Conservation (phyloP, 2,888 invertebrate species). For the Trissolcus brochymenae region DNA sequence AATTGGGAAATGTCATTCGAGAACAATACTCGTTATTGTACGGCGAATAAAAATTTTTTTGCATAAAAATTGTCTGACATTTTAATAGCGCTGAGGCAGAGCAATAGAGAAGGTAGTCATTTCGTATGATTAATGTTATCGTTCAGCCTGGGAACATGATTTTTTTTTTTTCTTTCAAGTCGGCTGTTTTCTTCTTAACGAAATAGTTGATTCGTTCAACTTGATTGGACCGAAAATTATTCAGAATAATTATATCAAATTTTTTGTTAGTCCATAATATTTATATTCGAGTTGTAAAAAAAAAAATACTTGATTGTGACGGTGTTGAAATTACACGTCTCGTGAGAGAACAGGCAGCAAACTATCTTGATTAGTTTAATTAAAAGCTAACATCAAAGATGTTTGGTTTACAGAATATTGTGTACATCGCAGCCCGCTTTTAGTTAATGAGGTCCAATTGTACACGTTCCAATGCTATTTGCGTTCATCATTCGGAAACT, state of each 20-base stretch:
- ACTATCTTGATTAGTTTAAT: too few relatives aligned
- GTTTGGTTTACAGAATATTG: too few relatives aligned
- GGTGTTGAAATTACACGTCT: too few relatives aligned
- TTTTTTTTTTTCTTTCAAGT: slow-evolving; percentile 4
- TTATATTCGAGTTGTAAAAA: too few relatives aligned
- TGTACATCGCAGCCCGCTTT: too few relatives aligned
- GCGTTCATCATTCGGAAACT: background rate
- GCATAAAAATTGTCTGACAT: slow-evolving; percentile 17
- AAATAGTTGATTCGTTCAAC: background rate
- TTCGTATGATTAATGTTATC: slow-evolving; percentile 1
- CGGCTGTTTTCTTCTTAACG: slow-evolving; percentile 11
- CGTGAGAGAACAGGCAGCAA: too few relatives aligned
- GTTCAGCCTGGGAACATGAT: background rate
- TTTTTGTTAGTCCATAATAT: too few relatives aligned
- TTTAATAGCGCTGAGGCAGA: slow-evolving; percentile 2
- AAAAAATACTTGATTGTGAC: too few relatives aligned
- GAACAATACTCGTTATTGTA: slow-evolving; percentile 45
- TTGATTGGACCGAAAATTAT: too few relatives aligned
- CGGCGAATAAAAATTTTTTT: slow-evolving; percentile 8
- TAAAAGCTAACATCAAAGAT: too few relatives aligned
- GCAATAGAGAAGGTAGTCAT: slow-evolving; percentile 8
- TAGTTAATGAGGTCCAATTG: too few relatives aligned
- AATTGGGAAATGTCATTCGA: slow-evolving; percentile 35
- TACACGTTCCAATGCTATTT: background rate
- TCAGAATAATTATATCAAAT: too few relatives aligned